Base-by-base conservation (phyloP, 2,888 invertebrate genomes). In the Copidosoma aretas region DNA sequence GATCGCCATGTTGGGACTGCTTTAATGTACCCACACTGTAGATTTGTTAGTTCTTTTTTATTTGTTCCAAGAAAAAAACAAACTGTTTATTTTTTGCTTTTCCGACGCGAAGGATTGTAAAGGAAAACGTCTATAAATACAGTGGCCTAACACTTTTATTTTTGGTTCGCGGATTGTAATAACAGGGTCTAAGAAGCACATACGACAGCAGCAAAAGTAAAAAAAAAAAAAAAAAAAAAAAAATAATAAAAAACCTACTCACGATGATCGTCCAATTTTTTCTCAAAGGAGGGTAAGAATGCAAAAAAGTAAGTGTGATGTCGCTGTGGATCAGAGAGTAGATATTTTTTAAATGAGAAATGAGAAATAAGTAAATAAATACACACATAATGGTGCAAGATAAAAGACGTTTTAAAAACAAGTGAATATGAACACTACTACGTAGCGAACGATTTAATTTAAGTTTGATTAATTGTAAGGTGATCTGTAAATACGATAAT, bases 401-500 rank as follows among this genome's bases (percentile, higher is more conserved):
- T 46, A 8, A 8, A 46, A 3, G 43, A 46, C 8, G 12, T 17
- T 14, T 15, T 12, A 46, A 46, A 46, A 32, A 32, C 32, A 46
- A 46, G 43, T 46, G 43, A 46, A 46, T 14, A 22, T 17, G 10
- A 10, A 21, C n/a, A 52, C 52, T 52, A 41, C 61, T 71, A 32
- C 65, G 67, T 72, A 71, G 71, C 56, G 68, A 72, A 71, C 65
- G 68, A 68, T 69, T 68, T 67, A 72, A 67, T 72, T 68, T 67
- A 70, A 69, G 43, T 46, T 46, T 41, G 60, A 61, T 70, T 63
- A 52, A 32, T 32, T 68, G 52, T 60, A 66, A 64, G 67, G 54
- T 67, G 69, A 64, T 73, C 75, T 81, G 80, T 81, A 81, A 74
- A 80, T 81, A 81, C 75, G 76, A 77, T 80, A 80, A 77, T 76